Base-by-base conservation (phyloP, 1,140 invertebrate species). In the Ceratoteleas bidentatus region DNA sequence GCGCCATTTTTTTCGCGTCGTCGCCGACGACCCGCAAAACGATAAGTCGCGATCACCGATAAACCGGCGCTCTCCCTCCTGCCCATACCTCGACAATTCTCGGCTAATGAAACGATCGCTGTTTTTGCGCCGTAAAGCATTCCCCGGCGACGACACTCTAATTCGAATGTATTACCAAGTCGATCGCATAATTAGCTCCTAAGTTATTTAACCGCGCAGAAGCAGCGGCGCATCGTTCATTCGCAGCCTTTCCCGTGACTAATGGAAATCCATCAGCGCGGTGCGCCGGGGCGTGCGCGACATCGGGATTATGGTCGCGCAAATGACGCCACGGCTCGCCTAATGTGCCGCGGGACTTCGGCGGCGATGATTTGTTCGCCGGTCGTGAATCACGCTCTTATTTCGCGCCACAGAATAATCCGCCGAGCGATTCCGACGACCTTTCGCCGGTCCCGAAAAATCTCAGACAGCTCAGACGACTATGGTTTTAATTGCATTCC, bases 341-440 rank as follows among this genome's bases (percentile, higher is more conserved):
- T 69, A 66, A 80, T 58, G 81, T 49, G 60, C 32, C 64, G 38
- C 75, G 61, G 57, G 16, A 34, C 50, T 32, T 66, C 53, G 58
- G 69, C 76, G 61, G 15, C 50, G 57, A 74, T 73, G 81, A 83
- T 83, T 80, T 80, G 81, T 83, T 79, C 70, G 79, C 72, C 60
- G 61, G 43, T 66, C 68, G 54, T 83, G 79, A 75, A 83, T 83
- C 81, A 79, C 69, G 7, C 11, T 33, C 60, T n/a, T n/a, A n/a
- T n/a, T n/a, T n/a, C n/a, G n/a, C n/a, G n/a, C n/a, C n/a, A n/a
- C n/a, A n/a, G n/a, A n/a, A n/a, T n/a, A n/a, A n/a, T n/a, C n/a
- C n/a, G n/a, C n/a, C n/a, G n/a, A n/a, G n/a, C n/a, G n/a, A n/a
- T n/a, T n/a, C n/a, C n/a, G n/a, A n/a, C n/a, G n/a, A n/a, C n/a